Evolutionary conservation across 2,113 vertebrate genomes (phyloP).

Genomic region (Festucalex cinctus): DNA sequence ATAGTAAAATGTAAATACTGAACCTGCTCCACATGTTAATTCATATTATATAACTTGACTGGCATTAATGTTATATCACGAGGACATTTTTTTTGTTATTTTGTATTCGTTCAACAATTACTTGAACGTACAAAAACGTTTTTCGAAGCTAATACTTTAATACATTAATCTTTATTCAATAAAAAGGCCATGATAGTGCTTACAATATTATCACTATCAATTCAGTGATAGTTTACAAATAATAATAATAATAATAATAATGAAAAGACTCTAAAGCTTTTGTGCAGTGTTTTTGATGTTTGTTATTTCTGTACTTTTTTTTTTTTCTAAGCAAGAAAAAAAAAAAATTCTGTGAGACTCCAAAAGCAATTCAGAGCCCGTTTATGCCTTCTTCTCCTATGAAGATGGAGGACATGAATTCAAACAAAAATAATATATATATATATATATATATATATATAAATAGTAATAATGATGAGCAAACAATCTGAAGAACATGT

Average conservation of each 20-base stretch:
- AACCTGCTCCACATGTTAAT: too few species aligned
- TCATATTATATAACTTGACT: neutral
- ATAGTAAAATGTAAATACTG: neutral
- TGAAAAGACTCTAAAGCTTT: slow-evolving; percentile 1
- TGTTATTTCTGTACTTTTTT: slow-evolving; percentile 81
- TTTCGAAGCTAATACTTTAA: neutral
- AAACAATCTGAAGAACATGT: slow-evolving; percentile 69
- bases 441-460: too few species aligned
- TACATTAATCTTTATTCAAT: neutral
- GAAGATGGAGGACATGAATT: slow-evolving; percentile 53
- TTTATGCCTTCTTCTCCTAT: slow-evolving; percentile 86
- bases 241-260: slow-evolving; percentile 31
- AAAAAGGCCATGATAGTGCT: neutral
- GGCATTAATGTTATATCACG: too few species aligned
- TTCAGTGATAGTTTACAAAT: slow-evolving; percentile 1
- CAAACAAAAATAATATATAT: slow-evolving; percentile 1
- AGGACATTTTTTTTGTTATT: neutral
- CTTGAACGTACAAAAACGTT: neutral
- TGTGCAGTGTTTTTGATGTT: slow-evolving; percentile 85
- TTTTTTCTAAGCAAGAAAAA: neutral
- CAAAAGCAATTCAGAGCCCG: slow-evolving; percentile 81
- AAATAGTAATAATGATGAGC: slow-evolving; percentile 5
- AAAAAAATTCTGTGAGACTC: slow-evolving; percentile 69
- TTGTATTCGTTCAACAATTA: neutral
- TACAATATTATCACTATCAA: neutral